Percentiles rank a stretch among this genome's conserved stretches.
Conservation (phyloP, 2,113 vertebrate genomes). For the Junco hyemalis region DNA sequence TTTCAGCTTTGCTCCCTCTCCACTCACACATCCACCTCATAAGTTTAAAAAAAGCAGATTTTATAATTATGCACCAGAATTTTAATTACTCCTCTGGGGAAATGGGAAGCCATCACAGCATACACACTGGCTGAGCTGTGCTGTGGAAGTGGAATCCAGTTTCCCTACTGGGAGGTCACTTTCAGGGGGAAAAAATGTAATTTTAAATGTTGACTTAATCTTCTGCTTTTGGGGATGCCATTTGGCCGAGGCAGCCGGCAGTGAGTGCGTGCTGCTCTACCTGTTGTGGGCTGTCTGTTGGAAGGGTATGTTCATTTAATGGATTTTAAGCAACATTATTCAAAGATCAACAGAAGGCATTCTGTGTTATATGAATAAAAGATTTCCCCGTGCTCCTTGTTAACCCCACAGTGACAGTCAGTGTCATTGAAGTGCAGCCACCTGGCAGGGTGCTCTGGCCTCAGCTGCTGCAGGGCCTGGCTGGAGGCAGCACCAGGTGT, state of each 20-base stretch:
- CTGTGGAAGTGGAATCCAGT: background rate
- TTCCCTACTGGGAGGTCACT: background rate
- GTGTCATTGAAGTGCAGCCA: constrained; percentile 89
- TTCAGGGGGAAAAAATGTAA: background rate
- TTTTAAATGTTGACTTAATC: background rate
- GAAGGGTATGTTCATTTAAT: constrained; percentile 76
- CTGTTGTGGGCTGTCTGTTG: constrained; percentile 47
- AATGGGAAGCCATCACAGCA: background rate
- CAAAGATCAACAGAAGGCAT: constrained; percentile 76
- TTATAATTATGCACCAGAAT: background rate
- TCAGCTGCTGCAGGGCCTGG: constrained; percentile 86
- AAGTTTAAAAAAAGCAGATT: background rate
- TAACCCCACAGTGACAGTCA: constrained; percentile 89
- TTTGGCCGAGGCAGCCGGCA: background rate
- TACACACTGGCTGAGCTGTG: background rate
- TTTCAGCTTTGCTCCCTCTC: background rate
- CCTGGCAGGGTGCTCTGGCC: constrained; percentile 87
- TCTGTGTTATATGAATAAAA: constrained; percentile 76
- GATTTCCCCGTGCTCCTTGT: constrained; percentile 72
- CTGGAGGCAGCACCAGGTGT: background rate
- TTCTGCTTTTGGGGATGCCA: background rate
- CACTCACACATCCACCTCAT: background rate
- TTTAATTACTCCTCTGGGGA: background rate
- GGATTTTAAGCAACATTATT: constrained; percentile 83
- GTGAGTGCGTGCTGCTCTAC: constrained; percentile 11